Evolutionary conservation across 2,797 vertebrate species (phyloP).

Genomic region (Chlorospingus flavigularis): DNA sequence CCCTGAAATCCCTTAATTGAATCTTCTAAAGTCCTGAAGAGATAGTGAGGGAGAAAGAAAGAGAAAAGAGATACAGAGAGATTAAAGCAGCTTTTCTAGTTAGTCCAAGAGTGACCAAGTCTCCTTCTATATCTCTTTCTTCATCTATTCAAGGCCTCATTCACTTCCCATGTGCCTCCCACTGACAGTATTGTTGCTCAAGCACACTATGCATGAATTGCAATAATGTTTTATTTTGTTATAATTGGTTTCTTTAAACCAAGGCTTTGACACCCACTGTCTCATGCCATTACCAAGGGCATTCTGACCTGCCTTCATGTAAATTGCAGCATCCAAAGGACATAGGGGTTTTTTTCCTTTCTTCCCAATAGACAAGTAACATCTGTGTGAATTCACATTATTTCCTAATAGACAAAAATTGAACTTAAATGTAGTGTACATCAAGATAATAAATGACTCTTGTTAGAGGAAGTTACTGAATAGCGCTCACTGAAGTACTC

Average conservation of each 20-base stretch:
- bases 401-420: slow-evolving; percentile 62
- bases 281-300: slow-evolving; percentile 23
- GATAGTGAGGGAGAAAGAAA: slow-evolving; percentile 31
- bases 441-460: slow-evolving; percentile 60
- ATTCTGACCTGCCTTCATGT: slow-evolving; percentile 42
- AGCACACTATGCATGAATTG: slow-evolving; percentile 24
- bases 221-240: slow-evolving; percentile 66
- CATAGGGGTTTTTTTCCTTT: neutral
- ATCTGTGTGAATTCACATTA: slow-evolving; percentile 67
- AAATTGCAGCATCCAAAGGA: slow-evolving; percentile 30
- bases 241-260: slow-evolving; percentile 59
- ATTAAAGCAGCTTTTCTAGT: slow-evolving; percentile 47
- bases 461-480: slow-evolving; percentile 58
- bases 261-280: slow-evolving; percentile 37
- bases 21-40: slow-evolving; percentile 43
- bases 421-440: slow-evolving; percentile 53
- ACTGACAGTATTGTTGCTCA: slow-evolving; percentile 13
- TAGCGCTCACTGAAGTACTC: slow-evolving; percentile 32
- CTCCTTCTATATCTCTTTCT: slow-evolving; percentile 17
- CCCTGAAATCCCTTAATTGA: slow-evolving; percentile 43
- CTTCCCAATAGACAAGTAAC: slow-evolving; percentile 50
- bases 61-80: neutral
- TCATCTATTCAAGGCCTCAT: slow-evolving; percentile 37
- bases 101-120: neutral
- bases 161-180: slow-evolving; percentile 31